Percentiles rank a stretch among this genome's conserved stretches.
phyloP scores from a whole-genome alignment of 1,140 invertebrate species.

The Epicauta chinensis region DNA sequence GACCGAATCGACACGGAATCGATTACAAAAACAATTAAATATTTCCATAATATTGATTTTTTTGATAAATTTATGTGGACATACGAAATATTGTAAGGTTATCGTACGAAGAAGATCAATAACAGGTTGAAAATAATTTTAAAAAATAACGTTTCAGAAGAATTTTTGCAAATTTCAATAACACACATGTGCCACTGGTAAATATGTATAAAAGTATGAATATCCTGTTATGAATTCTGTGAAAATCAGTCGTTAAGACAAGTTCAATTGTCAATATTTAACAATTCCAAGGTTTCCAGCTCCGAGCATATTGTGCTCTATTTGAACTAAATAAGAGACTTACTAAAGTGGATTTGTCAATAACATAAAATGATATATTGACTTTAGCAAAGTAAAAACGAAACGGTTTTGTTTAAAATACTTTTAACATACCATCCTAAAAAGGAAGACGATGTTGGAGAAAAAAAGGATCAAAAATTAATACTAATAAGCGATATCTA shows the following conservation, averaged over 20 bases:
- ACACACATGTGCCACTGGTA: background rate
- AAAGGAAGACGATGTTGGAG: too few relatives aligned
- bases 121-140: too few relatives aligned
- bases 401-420: conserved; percentile 8
- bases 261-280: conserved; percentile 15
- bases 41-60: too few relatives aligned
- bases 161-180: background rate
- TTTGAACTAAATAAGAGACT: conserved; percentile 17
- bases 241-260: conserved; percentile 15
- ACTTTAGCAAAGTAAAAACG: conserved; percentile 11
- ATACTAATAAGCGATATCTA: background rate
- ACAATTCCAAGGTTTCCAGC: conserved; percentile 9
- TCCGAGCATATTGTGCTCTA: conserved; percentile 8
- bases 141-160: background rate
- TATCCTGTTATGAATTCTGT: conserved; percentile 6
- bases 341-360: conserved; percentile 14
- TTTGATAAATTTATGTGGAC: too few relatives aligned
- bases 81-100: too few relatives aligned
- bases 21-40: too few relatives aligned
- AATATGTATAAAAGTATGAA: background rate
- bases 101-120: too few relatives aligned
- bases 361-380: conserved; percentile 13
- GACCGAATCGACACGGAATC: too few relatives aligned
- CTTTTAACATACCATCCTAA: conserved; percentile 1
- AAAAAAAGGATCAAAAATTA: too few relatives aligned